These are phyloP conservation scores for Cotesia congregata DNA, from an alignment of 2,888 invertebrate genomes.

Conservation along the genomic window DNA sequence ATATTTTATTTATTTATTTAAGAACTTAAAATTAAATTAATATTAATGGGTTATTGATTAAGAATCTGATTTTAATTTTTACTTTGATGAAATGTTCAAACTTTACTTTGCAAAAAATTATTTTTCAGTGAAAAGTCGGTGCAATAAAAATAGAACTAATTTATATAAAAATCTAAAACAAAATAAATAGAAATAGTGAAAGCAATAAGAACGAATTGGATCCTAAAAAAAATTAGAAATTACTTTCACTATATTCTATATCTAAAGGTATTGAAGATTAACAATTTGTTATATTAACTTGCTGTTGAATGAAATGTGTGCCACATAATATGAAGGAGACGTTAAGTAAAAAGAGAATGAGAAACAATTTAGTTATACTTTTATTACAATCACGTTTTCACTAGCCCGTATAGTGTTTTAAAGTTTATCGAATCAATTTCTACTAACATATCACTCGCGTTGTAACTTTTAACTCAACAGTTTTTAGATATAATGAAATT, in stretches of 20 bases:
- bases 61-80: neutral
- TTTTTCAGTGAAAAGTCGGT: neutral
- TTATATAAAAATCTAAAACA: neutral
- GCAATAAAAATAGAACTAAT: neutral
- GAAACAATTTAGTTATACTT: conserved; percentile 2
- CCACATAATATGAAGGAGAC: conserved; percentile 7
- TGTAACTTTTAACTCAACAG: neutral
- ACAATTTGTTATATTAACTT: conserved; percentile 8
- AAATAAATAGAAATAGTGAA: conserved; percentile 14
- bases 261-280: conserved; percentile 13
- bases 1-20: neutral
- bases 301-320: conserved; percentile 16
- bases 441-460: conserved; percentile 11
- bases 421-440: conserved; percentile 28
- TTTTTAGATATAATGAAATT: neutral
- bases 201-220: conserved; percentile 10
- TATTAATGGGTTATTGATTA: too few species aligned
- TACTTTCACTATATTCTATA: conserved; percentile 13
- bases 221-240: conserved; percentile 7
- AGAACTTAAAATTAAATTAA: neutral
- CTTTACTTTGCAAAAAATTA: neutral
- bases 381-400: conserved; percentile 28
- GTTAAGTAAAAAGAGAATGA: conserved; percentile 7
- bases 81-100: too few species aligned
- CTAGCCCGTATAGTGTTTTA: conserved; percentile 21